Evolutionary conservation across 2,888 invertebrate genomes (phyloP), one percentile per base, ranked within the genome.

Genomic region (Mycogona germanica): DNA sequence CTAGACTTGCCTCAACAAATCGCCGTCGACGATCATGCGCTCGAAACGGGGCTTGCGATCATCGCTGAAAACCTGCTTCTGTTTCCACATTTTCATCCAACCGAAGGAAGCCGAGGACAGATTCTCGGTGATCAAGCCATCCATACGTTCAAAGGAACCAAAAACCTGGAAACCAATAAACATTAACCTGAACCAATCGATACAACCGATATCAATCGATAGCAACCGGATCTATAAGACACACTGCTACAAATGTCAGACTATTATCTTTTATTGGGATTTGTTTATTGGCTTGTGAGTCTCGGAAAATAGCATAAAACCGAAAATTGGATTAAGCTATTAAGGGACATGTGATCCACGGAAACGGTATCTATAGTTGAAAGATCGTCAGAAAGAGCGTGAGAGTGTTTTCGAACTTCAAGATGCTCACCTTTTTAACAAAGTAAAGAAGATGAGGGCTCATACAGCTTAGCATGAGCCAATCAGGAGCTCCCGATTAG

Each of bases 71-170:
- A 47, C 42, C 30, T 53, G 47, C 19, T 60, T 57, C 32, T 49
- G 51, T 32, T 55, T 44, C 41, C 57, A 57, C 48, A 59, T 57
- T 42, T 59, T 51, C 47, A 45, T 44, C 51, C 45, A 45, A 14
- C 51, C 37, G 35, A 41, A 41, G 47, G 58, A 56, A 9, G 59
- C 54, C 21, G 57, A 49, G 28, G 57, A 50, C 37, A 59, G 50
- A 53, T 59, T 61, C 32, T 54, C 50, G 21, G 59, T 58, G n/a
- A 61, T 41, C 40, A 59, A 32, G 55, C 59, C 60, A 58, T 61
- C 62, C 62, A 62, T 62, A 53, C 53, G 53, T 28, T 56, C 57
- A 51, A 54, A 55, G 45, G 54, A 55, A 47, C 55, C 49, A 30
- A 57, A 57, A 19, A 57, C 42, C 57, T 57, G 50, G 28, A 9